Base-by-base conservation (phyloP, 1,140 invertebrate genomes). In the Zaprionus capensis region DNA sequence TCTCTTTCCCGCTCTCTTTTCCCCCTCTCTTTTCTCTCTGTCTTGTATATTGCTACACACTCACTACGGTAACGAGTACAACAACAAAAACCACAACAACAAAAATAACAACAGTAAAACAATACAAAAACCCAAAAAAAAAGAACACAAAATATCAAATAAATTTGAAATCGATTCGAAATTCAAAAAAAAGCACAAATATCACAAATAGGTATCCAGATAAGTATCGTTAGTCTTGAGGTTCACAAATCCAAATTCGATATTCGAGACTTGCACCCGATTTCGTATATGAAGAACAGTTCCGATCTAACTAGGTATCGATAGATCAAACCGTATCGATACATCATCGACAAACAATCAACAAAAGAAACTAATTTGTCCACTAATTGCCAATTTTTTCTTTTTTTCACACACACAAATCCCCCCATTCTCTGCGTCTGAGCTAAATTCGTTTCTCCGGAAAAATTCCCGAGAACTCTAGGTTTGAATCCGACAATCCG, bases 311-410 rank as follows among this genome's bases (percentile, higher is more conserved):
- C 31, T 17, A 65, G 65, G 38, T 80, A 49, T 64, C 55, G 67
- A 44, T 38, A 62, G 58, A 57, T 65, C 31, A 76, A 80, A 46
- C 49, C 61, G 76, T 46, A 46, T 53, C 65, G 76, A 53, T 63
- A 74, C 61, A 44, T 26, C 15, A 49, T 28, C 31, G 31, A 64
- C 28, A 20, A 84, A 84, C 82, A 84, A 84, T 84, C 82, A 84
- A 87, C 70, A 53, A 69, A 76, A 71, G 82, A 87, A 84, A 87
- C 75, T 31, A 79, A 79, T 84, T 76, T 82, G 68, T 86, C 78
- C 71, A 75, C 74, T 72, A 41, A 34, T 56, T 56, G 2, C 11
- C 11, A 31, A 56, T 20, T 70, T 61, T 69, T 31, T 14, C 24
- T 46, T 58, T 26, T 61, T 73, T 67, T 17, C 38, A 56, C 49